These are phyloP conservation scores for Calosoma granatense DNA, from an alignment of 1,140 invertebrate genomes.

Conservation along the genomic window DNA sequence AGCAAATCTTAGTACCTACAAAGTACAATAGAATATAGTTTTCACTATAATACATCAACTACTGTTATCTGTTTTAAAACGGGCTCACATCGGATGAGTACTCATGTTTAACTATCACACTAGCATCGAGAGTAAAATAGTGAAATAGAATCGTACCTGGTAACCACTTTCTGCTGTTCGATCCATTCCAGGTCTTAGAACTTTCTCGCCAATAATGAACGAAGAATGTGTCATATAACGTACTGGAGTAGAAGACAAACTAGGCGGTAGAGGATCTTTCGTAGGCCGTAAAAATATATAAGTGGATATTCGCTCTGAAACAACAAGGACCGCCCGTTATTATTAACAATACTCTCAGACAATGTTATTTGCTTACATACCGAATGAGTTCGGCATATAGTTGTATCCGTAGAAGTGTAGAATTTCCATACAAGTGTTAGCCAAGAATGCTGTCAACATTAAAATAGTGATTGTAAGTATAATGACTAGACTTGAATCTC, in stretches of 20 bases:
- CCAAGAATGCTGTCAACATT: slow-evolving; percentile 62
- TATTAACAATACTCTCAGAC: slow-evolving; percentile 12
- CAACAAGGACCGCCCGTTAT: slow-evolving; percentile 20
- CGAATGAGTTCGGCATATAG: slow-evolving; percentile 75
- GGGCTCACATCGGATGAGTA: too few relatives aligned
- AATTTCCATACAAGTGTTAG: slow-evolving; percentile 68
- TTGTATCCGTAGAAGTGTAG: slow-evolving; percentile 57
- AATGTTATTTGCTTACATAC: slow-evolving; percentile 48
- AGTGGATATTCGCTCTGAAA: slow-evolving; percentile 60
- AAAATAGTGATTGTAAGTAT: slow-evolving; percentile 66
- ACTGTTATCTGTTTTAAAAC: too few relatives aligned
- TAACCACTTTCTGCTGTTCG: slow-evolving; percentile 54
- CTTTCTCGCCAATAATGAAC: slow-evolving; percentile 58
- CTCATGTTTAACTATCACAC: too few relatives aligned
- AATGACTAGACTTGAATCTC: slow-evolving; percentile 70
- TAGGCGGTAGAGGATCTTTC: slow-evolving; percentile 38
- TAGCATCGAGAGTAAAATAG: too few relatives aligned
- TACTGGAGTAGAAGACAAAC: slow-evolving; percentile 40
- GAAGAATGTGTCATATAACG: slow-evolving; percentile 58
- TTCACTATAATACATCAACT: too few relatives aligned
- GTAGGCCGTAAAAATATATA: slow-evolving; percentile 56
- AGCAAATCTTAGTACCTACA: slow-evolving; percentile 61
- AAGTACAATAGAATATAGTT: neutral
- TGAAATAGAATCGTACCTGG: slow-evolving; percentile 42
- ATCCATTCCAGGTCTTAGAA: slow-evolving; percentile 44